Base-by-base conservation (phyloP, 2,888 invertebrate genomes). In the Suillia variegata region DNA sequence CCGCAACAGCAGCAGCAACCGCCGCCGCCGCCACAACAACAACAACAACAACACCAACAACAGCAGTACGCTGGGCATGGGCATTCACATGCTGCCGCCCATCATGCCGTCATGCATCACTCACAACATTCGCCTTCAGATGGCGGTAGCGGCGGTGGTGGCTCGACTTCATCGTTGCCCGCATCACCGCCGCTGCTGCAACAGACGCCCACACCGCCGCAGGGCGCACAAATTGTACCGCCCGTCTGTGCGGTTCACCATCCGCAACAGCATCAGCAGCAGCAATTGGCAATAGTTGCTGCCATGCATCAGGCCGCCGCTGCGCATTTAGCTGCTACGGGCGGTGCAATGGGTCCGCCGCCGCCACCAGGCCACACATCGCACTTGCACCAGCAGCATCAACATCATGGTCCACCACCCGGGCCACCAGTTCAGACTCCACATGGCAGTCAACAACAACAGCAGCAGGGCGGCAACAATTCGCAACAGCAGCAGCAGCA, bases 111-210 rank as follows among this genome's bases (percentile, higher is more conserved):
- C n/a, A n/a, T n/a, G n/a, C n/a, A n/a, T n/a, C 62, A 68, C 33
- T 71, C 69, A 47, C 79, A 78, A 42, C 77, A 76, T 18, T 71
- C 78, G 51, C 76, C 79, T 21, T 67, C 80, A 51, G 80, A 81
- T 54, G 74, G 74, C 38, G n/a, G n/a, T n/a, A n/a, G n/a, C n/a
- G n/a, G n/a, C n/a, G n/a, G n/a, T n/a, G n/a, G n/a, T n/a, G n/a
- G n/a, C n/a, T 72, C 77, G 18, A 68, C 74, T 42, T 67, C 74
- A 51, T 75, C 80, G 48, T 61, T 79, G 66, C 77, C 81, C 49
- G 67, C 77, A 53, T 80, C 80, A 54, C 79, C 81, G 53, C 81
- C 80, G 49, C 67, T 79, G 63, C 63, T 80, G 59, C 77, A 78
- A 61, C 80, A 80, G 61, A 69, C 78, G 54, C 67, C 74, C 48